A percentile compares a stretch with the other conserved stretches of the same genome.
Conservation (phyloP, 1,140 invertebrate species). For the Mizuhopecten yessoensis region DNA sequence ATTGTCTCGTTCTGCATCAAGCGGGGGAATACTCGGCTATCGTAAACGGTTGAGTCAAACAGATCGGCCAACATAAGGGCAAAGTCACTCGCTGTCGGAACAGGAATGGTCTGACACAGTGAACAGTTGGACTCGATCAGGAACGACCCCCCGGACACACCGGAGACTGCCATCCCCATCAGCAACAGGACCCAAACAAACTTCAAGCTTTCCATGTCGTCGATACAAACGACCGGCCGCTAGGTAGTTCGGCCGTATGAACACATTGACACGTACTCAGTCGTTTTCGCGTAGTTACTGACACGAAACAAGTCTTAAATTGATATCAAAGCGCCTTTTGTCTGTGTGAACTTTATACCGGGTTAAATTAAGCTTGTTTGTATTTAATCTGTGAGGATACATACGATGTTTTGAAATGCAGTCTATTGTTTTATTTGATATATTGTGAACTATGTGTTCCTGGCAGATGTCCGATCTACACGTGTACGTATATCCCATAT, state of each 20-base stretch:
- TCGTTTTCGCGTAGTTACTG: background rate
- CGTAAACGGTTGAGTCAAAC: conserved; percentile 53
- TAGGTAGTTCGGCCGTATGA: too few species aligned
- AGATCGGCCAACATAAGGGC: conserved; percentile 52
- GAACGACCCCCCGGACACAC: background rate
- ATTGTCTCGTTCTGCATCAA: conserved; percentile 52
- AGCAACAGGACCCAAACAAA: background rate
- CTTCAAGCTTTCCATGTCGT: background rate
- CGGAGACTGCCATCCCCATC: background rate
- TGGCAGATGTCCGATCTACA: background rate
- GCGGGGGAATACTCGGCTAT: conserved; percentile 53
- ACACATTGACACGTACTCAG: too few species aligned
- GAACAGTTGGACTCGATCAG: conserved; percentile 43
- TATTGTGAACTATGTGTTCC: background rate
- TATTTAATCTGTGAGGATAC: background rate
- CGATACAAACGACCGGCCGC: too few species aligned
- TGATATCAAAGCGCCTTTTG: background rate
- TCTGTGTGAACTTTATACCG: background rate
- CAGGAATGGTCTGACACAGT: conserved; percentile 51
- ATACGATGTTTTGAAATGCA: conserved; percentile 1
- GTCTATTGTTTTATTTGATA: conserved; percentile 7
- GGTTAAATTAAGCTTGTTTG: background rate
- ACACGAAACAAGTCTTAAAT: background rate
- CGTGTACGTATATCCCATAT: too few species aligned
- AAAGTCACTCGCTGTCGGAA: conserved; percentile 49